Evolutionary conservation across 2,888 invertebrate genomes (phyloP).

Genomic region (Acanthoscelides obtectus): DNA sequence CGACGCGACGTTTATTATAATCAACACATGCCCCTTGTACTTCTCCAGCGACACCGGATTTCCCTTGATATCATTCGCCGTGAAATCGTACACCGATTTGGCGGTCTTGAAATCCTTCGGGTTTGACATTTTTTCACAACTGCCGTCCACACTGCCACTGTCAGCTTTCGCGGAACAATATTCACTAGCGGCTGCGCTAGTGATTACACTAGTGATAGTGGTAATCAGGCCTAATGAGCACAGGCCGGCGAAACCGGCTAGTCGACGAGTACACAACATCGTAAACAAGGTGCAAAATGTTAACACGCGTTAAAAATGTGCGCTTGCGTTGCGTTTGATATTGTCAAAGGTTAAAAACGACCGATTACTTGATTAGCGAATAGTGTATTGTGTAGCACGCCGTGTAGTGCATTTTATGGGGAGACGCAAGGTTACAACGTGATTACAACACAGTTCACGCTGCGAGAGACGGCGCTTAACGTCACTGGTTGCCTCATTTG

Average conservation of each 20-base stretch:
- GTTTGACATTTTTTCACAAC: conserved; percentile 7
- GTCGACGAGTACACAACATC: not conserved
- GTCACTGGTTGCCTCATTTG: not conserved
- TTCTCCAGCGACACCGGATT: conserved; percentile 73
- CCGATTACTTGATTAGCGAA: not conserved
- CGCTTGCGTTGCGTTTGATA: not conserved
- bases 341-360: not conserved
- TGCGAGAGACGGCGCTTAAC: not conserved
- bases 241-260: not conserved
- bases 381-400: too few species aligned
- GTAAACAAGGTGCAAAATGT: not conserved
- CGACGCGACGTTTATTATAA: conserved; percentile 86
- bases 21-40: conserved; percentile 74
- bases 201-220: too few species aligned
- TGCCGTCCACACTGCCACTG: not conserved
- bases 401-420: not conserved
- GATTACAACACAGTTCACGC: too few species aligned
- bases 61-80: conserved; percentile 75
- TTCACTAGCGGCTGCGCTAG: not conserved
- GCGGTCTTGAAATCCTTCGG: conserved; percentile 60
- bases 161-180: not conserved
- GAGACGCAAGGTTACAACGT: not conserved
- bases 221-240: not conserved
- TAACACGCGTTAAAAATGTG: not conserved
- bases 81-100: conserved; percentile 74